Base-by-base conservation (phyloP, 2,113 vertebrate genomes). In the Nannobrachium achirus region DNA sequence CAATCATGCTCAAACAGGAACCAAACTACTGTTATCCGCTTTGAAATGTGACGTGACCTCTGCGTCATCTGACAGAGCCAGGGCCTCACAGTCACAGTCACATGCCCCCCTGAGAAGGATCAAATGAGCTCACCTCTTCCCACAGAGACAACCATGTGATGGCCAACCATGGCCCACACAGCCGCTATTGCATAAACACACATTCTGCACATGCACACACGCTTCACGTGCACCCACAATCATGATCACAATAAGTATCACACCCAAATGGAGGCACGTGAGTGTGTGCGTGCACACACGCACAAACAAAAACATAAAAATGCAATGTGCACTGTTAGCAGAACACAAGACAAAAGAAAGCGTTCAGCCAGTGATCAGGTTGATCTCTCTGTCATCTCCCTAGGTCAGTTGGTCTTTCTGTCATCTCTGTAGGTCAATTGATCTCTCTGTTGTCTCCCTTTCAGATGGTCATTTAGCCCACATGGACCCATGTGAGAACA, bases 301-400 rank as follows among this genome's bases (percentile, higher is more conserved):
- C 42, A 33, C 45, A 49, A 15, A 44, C 44, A 18, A 18, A 44
- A 49, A 49, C 15, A 10, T 9, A 33, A 48, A 33, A 33, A 25
- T 11, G n/a, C 41, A 19, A 10, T n/a, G 9, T 20, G 25, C 52
- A 53, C 51, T 25, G 18, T 6, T 33, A 20, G 18, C 52, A 10
- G 0, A 13, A 18, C 20, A 11, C 19, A 18, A 18, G 8, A 19
- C 5, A 46, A 69, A 20, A 46, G 38, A 71, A 55, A 61, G 56
- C 59, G 48, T 33, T 63, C 42, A 46, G 51, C 10, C 13, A 61
- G 19, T 20, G 62, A 56, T 56, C 51, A 63, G 41, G 45, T n/a
- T 48, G 45, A 48, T 14, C 13, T 42, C 41, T 41, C 51, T 11
- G 16, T 49, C 45, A 41, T 33, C 25, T 33, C 25, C 6, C 25